These are phyloP conservation scores for Patella vulgata DNA, from an alignment of 1,140 invertebrate species.

Conservation along the genomic window DNA sequence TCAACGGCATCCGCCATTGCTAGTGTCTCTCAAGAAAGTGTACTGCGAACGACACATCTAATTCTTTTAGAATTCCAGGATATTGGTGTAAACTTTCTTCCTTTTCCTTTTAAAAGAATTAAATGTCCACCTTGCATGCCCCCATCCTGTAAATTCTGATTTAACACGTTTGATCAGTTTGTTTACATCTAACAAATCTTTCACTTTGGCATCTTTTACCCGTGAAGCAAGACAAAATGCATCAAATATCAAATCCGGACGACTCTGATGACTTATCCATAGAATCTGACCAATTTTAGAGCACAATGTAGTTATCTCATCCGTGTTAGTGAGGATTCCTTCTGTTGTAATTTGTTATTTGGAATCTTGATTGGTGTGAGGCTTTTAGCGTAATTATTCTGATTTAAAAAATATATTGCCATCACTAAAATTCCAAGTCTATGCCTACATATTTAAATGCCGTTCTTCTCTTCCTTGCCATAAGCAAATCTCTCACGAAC, in stretches of 20 bases:
- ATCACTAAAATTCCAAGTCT: too few species aligned
- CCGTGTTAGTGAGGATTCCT: background rate
- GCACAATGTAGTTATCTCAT: slow-evolving; percentile 12
- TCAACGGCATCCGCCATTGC: slow-evolving; percentile 23
- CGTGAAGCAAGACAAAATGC: slow-evolving; percentile 17
- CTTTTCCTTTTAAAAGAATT: slow-evolving; percentile 6
- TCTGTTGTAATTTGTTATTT: background rate
- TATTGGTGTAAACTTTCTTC: slow-evolving; percentile 16
- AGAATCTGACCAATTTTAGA: slow-evolving; percentile 32
- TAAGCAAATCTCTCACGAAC: too few species aligned
- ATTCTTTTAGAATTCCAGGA: slow-evolving; percentile 22
- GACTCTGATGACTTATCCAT: slow-evolving; percentile 27
- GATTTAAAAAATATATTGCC: too few species aligned
- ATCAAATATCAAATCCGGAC: slow-evolving; percentile 32
- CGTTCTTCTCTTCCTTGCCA: too few species aligned
- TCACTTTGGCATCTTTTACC: slow-evolving; percentile 13
- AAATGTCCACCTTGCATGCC: slow-evolving; percentile 20
- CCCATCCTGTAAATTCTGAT: slow-evolving; percentile 24
- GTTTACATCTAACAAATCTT: slow-evolving; percentile 23
- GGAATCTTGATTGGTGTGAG: slow-evolving; percentile 4
- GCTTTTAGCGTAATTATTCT: slow-evolving; percentile 18
- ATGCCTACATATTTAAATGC: too few species aligned
- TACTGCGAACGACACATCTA: slow-evolving; percentile 19
- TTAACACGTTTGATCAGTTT: slow-evolving; percentile 20
- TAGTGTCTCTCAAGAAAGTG: slow-evolving; percentile 9